Evolutionary conservation across 2,797 vertebrate species (phyloP).

Genomic region (Mastacembelus armatus): DNA sequence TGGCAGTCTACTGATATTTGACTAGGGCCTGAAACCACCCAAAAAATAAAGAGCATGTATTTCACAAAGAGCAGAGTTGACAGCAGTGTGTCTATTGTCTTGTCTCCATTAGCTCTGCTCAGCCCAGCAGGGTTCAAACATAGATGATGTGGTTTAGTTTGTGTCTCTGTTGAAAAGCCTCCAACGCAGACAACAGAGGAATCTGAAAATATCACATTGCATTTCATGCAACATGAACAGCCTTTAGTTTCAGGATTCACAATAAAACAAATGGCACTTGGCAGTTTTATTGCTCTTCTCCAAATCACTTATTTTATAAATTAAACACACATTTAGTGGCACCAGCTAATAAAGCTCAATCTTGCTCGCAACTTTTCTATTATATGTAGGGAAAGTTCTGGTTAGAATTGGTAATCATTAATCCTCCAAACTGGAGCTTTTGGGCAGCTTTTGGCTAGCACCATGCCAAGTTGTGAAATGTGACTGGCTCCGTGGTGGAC

Average conservation of each 20-base stretch:
- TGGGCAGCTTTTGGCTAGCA: constrained; percentile 43
- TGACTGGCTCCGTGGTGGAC: constrained; percentile 54
- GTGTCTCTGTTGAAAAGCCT: constrained; percentile 53
- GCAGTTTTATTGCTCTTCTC: constrained; percentile 35
- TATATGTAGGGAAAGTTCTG: constrained; percentile 39
- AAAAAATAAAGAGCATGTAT: constrained; percentile 31
- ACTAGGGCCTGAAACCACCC: constrained; percentile 17
- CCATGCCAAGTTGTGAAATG: constrained; percentile 65
- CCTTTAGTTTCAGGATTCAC: constrained; percentile 42
- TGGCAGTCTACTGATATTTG: constrained; percentile 37
- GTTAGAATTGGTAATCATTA: constrained; percentile 55
- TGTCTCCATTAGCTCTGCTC: constrained; percentile 58
- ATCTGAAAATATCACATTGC: constrained; percentile 55
- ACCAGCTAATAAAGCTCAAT: constrained; percentile 47
- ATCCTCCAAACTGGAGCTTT: constrained; percentile 58
- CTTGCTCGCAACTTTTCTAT: constrained; percentile 42
- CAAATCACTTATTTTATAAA: constrained; percentile 47
- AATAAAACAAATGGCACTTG: constrained; percentile 45
- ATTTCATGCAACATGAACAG: constrained; percentile 41
- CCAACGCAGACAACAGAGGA: constrained; percentile 44
- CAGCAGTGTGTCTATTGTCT: constrained; percentile 54
- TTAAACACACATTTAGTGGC: constrained; percentile 44
- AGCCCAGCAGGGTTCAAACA: constrained; percentile 51
- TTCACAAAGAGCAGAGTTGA: constrained; percentile 59
- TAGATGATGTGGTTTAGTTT: constrained; percentile 48